Evolutionary conservation across 37 sponge, comb jelly and placozoan species (phyloP), one percentile per base, ranked within the genome.

Genomic region (Amphimedon queenslandica): DNA sequence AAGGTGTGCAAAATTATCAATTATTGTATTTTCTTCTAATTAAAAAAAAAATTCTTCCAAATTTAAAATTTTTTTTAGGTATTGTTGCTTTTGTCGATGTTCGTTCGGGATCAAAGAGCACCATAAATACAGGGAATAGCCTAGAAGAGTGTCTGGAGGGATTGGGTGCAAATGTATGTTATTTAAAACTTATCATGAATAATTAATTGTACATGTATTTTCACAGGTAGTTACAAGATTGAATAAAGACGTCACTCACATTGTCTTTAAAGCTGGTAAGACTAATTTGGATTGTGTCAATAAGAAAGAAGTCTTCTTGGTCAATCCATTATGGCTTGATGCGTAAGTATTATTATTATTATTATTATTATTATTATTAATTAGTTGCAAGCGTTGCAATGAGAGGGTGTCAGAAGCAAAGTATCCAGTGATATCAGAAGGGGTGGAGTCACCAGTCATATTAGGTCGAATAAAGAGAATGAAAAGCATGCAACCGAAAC

Each of bases 401-500:
- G 84, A 89, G 5, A 65, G 75, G 20, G 75, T 75, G 4, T 79
- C 90, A 13, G 90, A 89, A 66, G 81, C 80, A 35, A 89, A 89
- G 84, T 89, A 89, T 36, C 90, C 90, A 6, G 80, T 71, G 18
- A 38, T 83, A 29, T 18, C 13, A 18, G 81, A 71, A n/a, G 63
- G 58, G 28, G 38, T 37, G 1, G 71, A 29, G 24, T 23, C 68
- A 13, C 76, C 89, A 1, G 57, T 82, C 10, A 72, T 89, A n/a
- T 38, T 82, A 66, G 84, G 90, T 10, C 83, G 79, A 58, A 72
- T 83, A 23, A 89, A 89, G 76, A 55, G 90, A 13, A 70, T 84
- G 35, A 89, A 89, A 71, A 83, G 80, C 1, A 84, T 89, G 84
- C 90, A 89, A 34, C 90, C 90, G 3, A 89, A 89, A 64, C 80